These are phyloP conservation scores for Coelogynopora nodosa DNA, from an alignment of 2,888 invertebrate species.

Conservation along the genomic window DNA sequence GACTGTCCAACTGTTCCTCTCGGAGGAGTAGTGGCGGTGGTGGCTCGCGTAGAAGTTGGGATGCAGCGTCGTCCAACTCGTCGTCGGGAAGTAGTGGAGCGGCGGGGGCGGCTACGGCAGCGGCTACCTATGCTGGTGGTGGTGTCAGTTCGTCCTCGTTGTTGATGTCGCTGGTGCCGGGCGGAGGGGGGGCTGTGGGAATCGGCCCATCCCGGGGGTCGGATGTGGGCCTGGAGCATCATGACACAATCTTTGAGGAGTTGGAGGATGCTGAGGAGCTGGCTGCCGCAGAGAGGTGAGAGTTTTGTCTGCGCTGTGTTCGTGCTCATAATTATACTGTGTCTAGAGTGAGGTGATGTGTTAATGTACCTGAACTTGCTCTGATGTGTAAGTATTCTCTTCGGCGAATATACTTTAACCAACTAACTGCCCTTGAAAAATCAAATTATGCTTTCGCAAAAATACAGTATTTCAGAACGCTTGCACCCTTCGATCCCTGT, in stretches of 20 bases:
- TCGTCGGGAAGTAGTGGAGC: not conserved
- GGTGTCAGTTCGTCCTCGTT: not conserved
- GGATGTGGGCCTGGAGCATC: constrained; percentile 5
- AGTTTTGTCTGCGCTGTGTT: too few relatives aligned
- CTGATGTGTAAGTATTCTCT: too few relatives aligned
- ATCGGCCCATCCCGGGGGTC: not conserved
- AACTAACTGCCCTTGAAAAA: too few relatives aligned
- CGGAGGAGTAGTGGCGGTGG: not conserved
- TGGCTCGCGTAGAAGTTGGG: not conserved
- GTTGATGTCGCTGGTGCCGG: not conserved
- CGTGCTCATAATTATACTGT: too few relatives aligned
- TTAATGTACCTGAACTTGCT: too few relatives aligned
- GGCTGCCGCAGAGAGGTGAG: too few relatives aligned
- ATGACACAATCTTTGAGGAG: constrained; percentile 17
- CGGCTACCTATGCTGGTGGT: not conserved
- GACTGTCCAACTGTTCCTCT: not conserved
- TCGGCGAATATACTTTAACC: too few relatives aligned
- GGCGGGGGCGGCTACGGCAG: not conserved
- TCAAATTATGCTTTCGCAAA: too few relatives aligned
- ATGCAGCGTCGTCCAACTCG: not conserved
- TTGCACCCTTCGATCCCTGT: too few relatives aligned
- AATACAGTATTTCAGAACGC: too few relatives aligned
- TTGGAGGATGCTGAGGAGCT: not conserved
- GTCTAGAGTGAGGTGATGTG: too few relatives aligned
- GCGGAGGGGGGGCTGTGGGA: not conserved